Base-by-base conservation (phyloP, 2,797 vertebrate species). In the Sebastes kiyomatsui region DNA sequence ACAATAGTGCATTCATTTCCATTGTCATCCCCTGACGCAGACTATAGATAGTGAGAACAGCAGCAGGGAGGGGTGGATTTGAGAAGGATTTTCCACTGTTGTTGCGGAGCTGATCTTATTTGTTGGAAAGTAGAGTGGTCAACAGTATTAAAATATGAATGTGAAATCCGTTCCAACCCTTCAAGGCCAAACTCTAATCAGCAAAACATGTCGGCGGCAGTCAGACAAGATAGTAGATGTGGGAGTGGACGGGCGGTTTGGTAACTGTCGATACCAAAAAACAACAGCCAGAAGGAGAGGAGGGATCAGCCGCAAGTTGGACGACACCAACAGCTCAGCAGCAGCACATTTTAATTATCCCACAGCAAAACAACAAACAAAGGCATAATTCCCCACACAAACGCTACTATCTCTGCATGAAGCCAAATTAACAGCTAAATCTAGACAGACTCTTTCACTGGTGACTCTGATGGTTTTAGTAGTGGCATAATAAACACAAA, bases 101-200 rank as follows among this genome's bases (percentile, higher is more conserved):
- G 82, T 82, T 55, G 67, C 32, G 32, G 49, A 77, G 86, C 85
- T 82, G 79, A 87, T 92, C 74, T 84, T 69, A 76, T 85, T 87
- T 87, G 68, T 80, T 81, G 69, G 56, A 81, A 74, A 92, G 66
- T 46, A 28, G 60, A 90, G 81, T 78, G 81, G 88, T 91, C 83
- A 88, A 82, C 67, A 58, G 75, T 78, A 87, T 90, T 93, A 77
- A 91, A 93, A 93, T 92, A 92, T 92, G 88, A 82, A 92, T 86
- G 84, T 59, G 32, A 87, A 90, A 90, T 84, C 87, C 56, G 30
- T 87, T 76, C 64, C 27, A 79, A 70, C 22, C 72, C 74, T 83
- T 79, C 49, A 71, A 88, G 62, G 87, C 81, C 77, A 79, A 91
- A 84, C 73, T 90, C 88, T 91, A 91, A 94, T 93, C 89, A 88